A percentile compares a stretch with the other conserved stretches of the same genome.
These are phyloP conservation scores for Cataglyphis rosenhaueri DNA, from an alignment of 2,888 invertebrate genomes.

Conservation along the genomic window DNA sequence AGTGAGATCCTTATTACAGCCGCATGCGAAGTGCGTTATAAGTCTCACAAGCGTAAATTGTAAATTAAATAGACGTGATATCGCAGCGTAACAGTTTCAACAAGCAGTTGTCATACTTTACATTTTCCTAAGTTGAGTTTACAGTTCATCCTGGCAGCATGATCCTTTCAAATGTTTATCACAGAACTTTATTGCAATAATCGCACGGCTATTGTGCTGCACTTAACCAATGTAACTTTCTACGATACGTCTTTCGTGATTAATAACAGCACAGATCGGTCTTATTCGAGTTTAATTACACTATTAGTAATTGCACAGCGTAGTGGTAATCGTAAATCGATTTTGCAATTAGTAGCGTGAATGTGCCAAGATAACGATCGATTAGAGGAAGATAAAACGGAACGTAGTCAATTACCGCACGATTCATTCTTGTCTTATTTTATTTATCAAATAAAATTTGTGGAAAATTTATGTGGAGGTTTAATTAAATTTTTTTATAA, in stretches of 20 bases:
- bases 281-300: conserved; percentile 41
- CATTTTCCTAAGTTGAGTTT: conserved; percentile 35
- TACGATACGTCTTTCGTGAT: background rate
- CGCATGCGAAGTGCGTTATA: conserved; percentile 45
- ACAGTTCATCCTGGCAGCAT: conserved; percentile 46
- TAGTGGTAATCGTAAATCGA: conserved; percentile 43
- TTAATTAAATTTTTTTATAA: background rate
- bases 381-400: conserved; percentile 3
- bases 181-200: conserved; percentile 26
- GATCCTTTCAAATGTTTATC: conserved; percentile 32
- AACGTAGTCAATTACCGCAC: conserved; percentile 21
- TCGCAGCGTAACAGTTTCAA: conserved; percentile 34
- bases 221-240: conserved; percentile 29
- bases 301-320: conserved; percentile 24
- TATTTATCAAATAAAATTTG: background rate
- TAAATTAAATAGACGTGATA: conserved; percentile 37
- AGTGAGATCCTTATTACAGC: conserved; percentile 16
- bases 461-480: background rate
- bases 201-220: conserved; percentile 7
- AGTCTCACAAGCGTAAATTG: conserved; percentile 32
- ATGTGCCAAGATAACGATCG: conserved; percentile 28
- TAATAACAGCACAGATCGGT: conserved; percentile 39
- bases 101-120: conserved; percentile 41
- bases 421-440: conserved; percentile 14
- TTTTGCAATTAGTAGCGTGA: conserved; percentile 38